phyloP scores from a whole-genome alignment of 2,113 vertebrate genomes.

The Probosciger aterrimus region DNA sequence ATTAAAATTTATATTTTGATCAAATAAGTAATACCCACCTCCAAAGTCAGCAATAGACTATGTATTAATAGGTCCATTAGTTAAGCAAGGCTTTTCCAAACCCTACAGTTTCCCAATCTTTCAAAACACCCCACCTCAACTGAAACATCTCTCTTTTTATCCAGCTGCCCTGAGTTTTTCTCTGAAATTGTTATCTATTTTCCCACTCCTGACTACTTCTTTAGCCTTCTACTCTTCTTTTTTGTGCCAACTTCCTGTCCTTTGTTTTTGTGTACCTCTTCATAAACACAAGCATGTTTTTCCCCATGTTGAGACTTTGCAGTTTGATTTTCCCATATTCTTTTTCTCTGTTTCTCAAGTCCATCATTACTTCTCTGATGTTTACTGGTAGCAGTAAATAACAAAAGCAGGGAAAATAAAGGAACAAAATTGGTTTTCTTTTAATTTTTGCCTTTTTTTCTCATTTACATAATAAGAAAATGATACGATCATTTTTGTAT shows the following conservation, averaged over 20 bases:
- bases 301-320: neutral
- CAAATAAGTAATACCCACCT: neutral
- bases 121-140: neutral
- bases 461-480: neutral
- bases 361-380: neutral
- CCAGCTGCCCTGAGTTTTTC: neutral
- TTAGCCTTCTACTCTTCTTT: neutral
- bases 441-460: neutral
- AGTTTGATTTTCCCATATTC: neutral
- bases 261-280: neutral
- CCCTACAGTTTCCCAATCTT: neutral
- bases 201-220: neutral
- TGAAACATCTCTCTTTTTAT: neutral
- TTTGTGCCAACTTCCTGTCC: neutral
- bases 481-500: neutral
- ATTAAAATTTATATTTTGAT: neutral
- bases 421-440: neutral
- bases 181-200: neutral
- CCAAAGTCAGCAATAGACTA: neutral
- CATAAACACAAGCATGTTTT: neutral
- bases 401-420: neutral
- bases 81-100: neutral
- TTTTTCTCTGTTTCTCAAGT: neutral
- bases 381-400: neutral
- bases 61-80: neutral